phyloP scores from a whole-genome alignment of 2,113 vertebrate genomes.

The Phrynosoma platyrhinos region DNA sequence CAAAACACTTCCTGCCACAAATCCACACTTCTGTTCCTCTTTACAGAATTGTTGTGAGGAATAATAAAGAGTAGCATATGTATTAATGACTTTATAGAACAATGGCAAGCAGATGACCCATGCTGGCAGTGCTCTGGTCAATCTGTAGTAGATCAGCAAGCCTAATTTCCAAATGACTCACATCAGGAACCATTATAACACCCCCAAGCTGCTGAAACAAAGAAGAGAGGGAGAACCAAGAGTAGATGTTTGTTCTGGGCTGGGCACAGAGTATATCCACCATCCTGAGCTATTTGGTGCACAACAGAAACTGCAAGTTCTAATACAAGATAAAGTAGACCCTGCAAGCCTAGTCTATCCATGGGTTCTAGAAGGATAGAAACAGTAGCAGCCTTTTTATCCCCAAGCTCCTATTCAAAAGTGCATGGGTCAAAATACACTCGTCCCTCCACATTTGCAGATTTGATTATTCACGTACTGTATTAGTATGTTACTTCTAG shows the following conservation, averaged over 20 bases:
- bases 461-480: no score
- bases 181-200: not conserved
- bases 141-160: not conserved
- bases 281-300: not conserved
- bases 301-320: not conserved
- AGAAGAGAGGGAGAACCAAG: not conserved
- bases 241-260: not conserved
- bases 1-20: not conserved
- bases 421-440: not conserved
- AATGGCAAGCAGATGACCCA: not conserved
- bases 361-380: not conserved
- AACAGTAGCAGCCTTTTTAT: not conserved
- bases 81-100: not conserved
- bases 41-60: not conserved
- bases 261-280: not conserved
- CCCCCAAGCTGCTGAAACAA: not conserved
- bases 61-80: not conserved
- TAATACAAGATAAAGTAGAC: not conserved
- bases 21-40: not conserved
- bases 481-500: no score
- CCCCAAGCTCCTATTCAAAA: not conserved
- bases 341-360: not conserved
- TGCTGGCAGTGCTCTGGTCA: not conserved
- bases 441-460: no score
- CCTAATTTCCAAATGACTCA: not conserved